These are phyloP conservation scores for Archips crataeganus DNA, from an alignment of 2,888 invertebrate species.

Conservation along the genomic window DNA sequence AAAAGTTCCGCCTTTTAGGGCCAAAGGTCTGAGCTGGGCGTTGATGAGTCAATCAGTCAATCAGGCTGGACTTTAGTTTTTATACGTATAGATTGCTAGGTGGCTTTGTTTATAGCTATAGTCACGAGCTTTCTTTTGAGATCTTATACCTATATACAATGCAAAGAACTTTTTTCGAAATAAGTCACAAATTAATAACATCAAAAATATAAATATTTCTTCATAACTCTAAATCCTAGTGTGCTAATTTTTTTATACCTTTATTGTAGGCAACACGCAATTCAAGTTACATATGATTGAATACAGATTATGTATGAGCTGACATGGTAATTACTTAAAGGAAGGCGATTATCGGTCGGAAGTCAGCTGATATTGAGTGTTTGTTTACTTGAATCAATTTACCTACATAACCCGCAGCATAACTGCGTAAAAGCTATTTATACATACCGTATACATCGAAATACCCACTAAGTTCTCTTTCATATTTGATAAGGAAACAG, in stretches of 20 bases:
- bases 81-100: too few species aligned
- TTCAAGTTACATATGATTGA: not conserved
- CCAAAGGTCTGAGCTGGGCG: too few species aligned
- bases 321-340: not conserved
- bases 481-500: slow-evolving; percentile 38
- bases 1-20: too few species aligned
- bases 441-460: slow-evolving; percentile 15
- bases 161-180: too few species aligned
- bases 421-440: slow-evolving; percentile 28
- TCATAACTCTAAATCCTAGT: not conserved
- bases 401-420: slow-evolving; percentile 10
- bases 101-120: too few species aligned
- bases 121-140: too few species aligned
- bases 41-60: too few species aligned
- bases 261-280: not conserved
- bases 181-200: too few species aligned
- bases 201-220: not conserved
- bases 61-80: too few species aligned
- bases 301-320: not conserved
- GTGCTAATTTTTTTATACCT: not conserved
- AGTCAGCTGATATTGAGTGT: slow-evolving; percentile 9
- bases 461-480: slow-evolving; percentile 22
- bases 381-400: not conserved
- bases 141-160: too few species aligned
- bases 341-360: slow-evolving; percentile 12